Percentiles rank a stretch among this genome's conserved stretches.
Evolutionary conservation across 1,140 invertebrate species (phyloP).

Genomic region (Drosophila burlai): DNA sequence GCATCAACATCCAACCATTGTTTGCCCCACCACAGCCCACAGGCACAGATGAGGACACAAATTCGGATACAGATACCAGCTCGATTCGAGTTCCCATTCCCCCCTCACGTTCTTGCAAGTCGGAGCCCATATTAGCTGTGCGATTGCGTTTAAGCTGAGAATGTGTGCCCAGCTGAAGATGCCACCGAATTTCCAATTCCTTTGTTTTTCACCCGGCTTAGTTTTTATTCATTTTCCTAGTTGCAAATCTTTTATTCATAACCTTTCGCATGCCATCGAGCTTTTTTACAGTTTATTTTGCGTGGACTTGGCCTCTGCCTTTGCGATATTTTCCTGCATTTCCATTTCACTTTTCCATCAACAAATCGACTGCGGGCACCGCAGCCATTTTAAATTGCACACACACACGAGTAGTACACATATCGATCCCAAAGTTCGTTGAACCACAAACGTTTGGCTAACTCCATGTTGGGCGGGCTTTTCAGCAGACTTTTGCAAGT

Average conservation of each 20-base stretch:
- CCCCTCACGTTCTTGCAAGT: slow-evolving; percentile 1
- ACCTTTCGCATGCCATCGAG: slow-evolving; percentile 56
- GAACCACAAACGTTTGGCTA: slow-evolving; percentile 48
- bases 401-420: slow-evolving; percentile 1
- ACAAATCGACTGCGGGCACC: slow-evolving; percentile 43
- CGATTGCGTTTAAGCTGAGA: slow-evolving; percentile 42
- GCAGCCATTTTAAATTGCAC: slow-evolving; percentile 66
- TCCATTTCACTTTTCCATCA: slow-evolving; percentile 56
- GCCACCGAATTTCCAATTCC: slow-evolving; percentile 65
- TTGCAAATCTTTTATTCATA: slow-evolving; percentile 79
- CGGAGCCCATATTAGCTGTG: slow-evolving; percentile 61
- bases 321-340: slow-evolving; percentile 33
- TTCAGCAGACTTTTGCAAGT: slow-evolving; percentile 69
- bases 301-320: slow-evolving; percentile 20
- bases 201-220: slow-evolving; percentile 44
- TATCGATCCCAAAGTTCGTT: slow-evolving; percentile 72
- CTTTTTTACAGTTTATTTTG: slow-evolving; percentile 41
- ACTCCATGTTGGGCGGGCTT: slow-evolving; percentile 34
- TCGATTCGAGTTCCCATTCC: slow-evolving; percentile 4
- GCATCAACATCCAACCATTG: slow-evolving; percentile 58
- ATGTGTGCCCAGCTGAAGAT: slow-evolving; percentile 1
- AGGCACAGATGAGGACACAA: slow-evolving; percentile 9
- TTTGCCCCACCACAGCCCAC: slow-evolving; percentile 63
- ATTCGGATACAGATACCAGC: slow-evolving; percentile 29
- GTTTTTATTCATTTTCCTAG: slow-evolving; percentile 62